Evolutionary conservation across 2,113 vertebrate species (phyloP).

Genomic region (Ceyx margarethae): DNA sequence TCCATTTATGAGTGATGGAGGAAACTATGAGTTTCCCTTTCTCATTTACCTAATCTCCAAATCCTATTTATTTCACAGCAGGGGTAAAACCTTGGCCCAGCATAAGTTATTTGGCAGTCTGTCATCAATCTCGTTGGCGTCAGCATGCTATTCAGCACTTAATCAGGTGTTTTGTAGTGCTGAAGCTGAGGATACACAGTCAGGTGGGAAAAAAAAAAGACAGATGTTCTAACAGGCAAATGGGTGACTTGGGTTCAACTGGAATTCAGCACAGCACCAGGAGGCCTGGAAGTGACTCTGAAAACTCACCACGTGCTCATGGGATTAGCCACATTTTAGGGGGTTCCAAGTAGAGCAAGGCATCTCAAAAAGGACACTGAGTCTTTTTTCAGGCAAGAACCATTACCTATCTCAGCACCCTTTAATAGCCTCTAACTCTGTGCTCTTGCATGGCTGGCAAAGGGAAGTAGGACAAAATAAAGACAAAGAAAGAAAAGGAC

Average conservation of each 20-base stretch:
- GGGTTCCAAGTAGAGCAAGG: not conserved
- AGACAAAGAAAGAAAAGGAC: rapidly evolving
- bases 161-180: not conserved
- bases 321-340: not conserved
- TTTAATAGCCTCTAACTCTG: not conserved
- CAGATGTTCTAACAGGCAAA: not conserved
- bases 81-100: not conserved
- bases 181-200: not conserved
- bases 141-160: not conserved
- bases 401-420: not conserved
- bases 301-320: not conserved
- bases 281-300: not conserved
- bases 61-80: not conserved
- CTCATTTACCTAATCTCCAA: conserved; percentile 32
- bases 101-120: not conserved
- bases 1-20: not conserved
- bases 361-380: not conserved
- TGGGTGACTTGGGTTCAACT: not conserved
- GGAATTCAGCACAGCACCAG: not conserved
- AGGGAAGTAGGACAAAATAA: not conserved
- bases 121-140: not conserved
- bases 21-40: not conserved
- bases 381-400: not conserved
- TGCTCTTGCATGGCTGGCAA: not conserved
- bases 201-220: not conserved